Base-by-base conservation (phyloP, 2,113 vertebrate species). In the Myocastor coypus region DNA sequence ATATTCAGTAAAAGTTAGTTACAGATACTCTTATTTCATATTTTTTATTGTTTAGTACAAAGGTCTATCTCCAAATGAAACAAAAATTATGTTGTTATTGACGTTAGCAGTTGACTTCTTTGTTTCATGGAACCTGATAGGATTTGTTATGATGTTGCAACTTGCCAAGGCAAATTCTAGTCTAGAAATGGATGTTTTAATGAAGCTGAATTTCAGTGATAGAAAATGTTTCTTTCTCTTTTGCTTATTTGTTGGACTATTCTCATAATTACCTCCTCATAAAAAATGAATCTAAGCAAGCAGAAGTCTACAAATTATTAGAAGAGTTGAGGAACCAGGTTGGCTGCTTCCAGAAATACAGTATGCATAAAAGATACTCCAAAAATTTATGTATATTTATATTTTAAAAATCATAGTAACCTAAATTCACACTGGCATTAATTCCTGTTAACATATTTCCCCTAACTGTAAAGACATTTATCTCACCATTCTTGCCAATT, bases 131-230 rank as follows among this genome's bases (percentile, higher is more conserved):
- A 26, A 64, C 12, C 19, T 59, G 12, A 2, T 16, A 2, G 3
- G 50, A 5, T 59, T 57, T 86, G 3, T 71, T 89, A 37, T 86
- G 16, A 81, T 37, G 91, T 71, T 0, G 57, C 64, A 2, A 0
- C 7, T 86, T 91, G 8, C 12, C 52, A 81, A 37, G 14, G 63
- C 5, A 91, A 63, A 86, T 73, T 78, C 4, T 20, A 59, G 4
- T 83, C 4, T 55, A 89, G 30, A 20, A 66, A 22, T 52, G 4
- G 5, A 61, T 95, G 42, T 83, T 59, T 86, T 11, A 42, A 42
- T 80, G 8, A 93, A 71, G 86, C 50, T 86, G 93, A 96, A 88
- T 89, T 71, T 40, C n/a, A 32, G n/a, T 34, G 88, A n/a, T 30
- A 71, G 37, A 52, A 83, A 90, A n/a, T 83, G 3, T 32, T 92